A percentile compares a stretch with the other conserved stretches of the same genome.
Evolutionary conservation across 2,113 vertebrate genomes (phyloP).

Genomic region (Podarcis raffonei): DNA sequence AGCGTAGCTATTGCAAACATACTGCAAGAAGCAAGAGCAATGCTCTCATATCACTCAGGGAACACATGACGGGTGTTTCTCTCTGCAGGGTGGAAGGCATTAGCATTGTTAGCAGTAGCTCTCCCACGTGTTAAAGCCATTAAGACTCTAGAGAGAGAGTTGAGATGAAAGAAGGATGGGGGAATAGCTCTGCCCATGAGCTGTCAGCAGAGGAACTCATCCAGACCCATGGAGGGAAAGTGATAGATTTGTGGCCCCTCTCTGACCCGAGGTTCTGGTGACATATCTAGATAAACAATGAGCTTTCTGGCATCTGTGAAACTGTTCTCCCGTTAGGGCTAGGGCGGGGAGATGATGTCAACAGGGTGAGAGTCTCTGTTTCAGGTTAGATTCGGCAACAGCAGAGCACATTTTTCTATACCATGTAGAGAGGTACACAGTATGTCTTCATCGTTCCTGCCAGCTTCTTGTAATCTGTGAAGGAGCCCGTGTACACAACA

Average conservation of each 20-base stretch:
- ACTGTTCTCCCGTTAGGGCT: background rate
- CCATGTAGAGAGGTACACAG: background rate
- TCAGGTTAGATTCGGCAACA: background rate
- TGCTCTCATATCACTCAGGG: conserved; percentile 43
- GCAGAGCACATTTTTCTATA: too few species aligned
- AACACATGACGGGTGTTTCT: conserved; percentile 50
- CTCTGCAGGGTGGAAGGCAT: background rate
- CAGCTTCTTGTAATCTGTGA: background rate
- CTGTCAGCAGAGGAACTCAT: conserved; percentile 58
- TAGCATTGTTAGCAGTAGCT: background rate
- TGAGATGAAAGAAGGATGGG: conserved; percentile 36
- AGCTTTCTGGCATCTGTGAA: background rate
- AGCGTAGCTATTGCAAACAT: conserved; percentile 26
- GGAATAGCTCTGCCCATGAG: conserved; percentile 52
- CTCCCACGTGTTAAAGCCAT: conserved; percentile 66
- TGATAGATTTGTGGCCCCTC: conserved; percentile 13
- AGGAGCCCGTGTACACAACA: background rate
- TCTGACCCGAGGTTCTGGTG: background rate
- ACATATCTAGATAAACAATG: conserved; percentile 13
- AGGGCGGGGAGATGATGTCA: background rate
- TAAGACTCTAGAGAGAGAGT: conserved; percentile 44
- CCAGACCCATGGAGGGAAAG: background rate
- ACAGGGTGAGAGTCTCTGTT: background rate
- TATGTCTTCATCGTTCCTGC: background rate
- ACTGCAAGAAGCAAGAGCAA: conserved; percentile 37